These are phyloP conservation scores for Cassiopea andromeda DNA, from an alignment of 30 jellyfish, hydroid and myxozoan species.

Conservation along the genomic window DNA sequence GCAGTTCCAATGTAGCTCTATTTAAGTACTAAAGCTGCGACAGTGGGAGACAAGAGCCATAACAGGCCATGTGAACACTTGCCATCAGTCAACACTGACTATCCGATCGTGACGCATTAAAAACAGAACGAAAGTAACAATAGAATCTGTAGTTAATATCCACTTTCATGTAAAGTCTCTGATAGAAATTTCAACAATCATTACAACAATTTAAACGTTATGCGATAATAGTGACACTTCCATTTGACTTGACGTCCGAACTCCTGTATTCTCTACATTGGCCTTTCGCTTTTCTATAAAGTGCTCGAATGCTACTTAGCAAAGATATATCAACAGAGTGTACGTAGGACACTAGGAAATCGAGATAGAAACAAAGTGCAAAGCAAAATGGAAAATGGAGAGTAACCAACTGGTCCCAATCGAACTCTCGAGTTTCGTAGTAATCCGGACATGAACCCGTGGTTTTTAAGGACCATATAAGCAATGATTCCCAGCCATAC, in stretches of 20 bases:
- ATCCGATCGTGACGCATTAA: too few relatives aligned
- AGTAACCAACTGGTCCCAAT: slow-evolving; percentile 30
- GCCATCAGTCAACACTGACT: too few relatives aligned
- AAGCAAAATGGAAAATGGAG: slow-evolving; percentile 44
- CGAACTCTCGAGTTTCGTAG: slow-evolving; percentile 23
- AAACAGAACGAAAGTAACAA: too few relatives aligned
- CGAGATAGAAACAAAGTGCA: slow-evolving; percentile 36
- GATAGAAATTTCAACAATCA: too few relatives aligned
- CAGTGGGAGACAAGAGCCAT: too few relatives aligned
- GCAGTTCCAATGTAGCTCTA: too few relatives aligned
- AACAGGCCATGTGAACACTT: too few relatives aligned
- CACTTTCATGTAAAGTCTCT: too few relatives aligned
- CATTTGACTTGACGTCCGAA: not conserved
- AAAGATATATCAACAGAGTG: slow-evolving; percentile 27
- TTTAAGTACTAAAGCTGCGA: too few relatives aligned
- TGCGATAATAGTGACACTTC: not conserved
- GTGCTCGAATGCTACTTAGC: not conserved
- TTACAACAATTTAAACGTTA: not conserved
- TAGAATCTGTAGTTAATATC: too few relatives aligned
- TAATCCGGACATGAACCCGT: slow-evolving; percentile 38
- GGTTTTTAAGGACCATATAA: slow-evolving; percentile 23
- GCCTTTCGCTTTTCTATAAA: not conserved
- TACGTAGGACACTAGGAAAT: slow-evolving; percentile 23
- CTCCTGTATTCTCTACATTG: not conserved
- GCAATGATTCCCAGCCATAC: slow-evolving; percentile 23